Base-by-base conservation (phyloP, 2,888 invertebrate genomes). In the Elaeidobius kamerunicus region DNA sequence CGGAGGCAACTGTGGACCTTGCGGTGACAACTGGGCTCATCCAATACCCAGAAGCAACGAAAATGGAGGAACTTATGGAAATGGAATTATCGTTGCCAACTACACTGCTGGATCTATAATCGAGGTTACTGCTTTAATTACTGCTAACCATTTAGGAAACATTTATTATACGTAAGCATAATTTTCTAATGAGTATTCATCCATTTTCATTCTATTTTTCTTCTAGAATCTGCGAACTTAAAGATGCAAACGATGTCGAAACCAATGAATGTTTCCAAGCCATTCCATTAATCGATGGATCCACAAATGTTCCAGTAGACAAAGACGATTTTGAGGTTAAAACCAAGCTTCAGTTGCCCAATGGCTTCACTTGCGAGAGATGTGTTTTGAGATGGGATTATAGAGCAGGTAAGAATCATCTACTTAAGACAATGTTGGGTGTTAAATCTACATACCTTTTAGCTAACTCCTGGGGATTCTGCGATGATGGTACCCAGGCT, bases 351-450 rank as follows among this genome's bases (percentile, higher is more conserved):
- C 58, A 60, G 18, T 66, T 78, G 9, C 78, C 78, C 0, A 27
- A 61, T 9, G 64, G 64, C 17, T 49, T 77, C 7, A 68, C 60
- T 2, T 78, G 78, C 61, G 59, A 74, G 0, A 70, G 73, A 44
- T 78, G 78, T 53, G 76, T 77, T 2, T 59, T 79, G 1, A 71
- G 78, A 52, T 79, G 78, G 56, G 49, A 56, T 18, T 56, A 56
- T 36, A 30, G 28, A 5, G 39, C 56, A 30, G 56, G 55, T 52
- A 42, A 41, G 36, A n/a, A n/a, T n/a, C n/a, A n/a, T n/a, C n/a
- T n/a, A n/a, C n/a, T n/a, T n/a, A n/a, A n/a, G n/a, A n/a, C n/a
- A n/a, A n/a, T n/a, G n/a, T n/a, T n/a, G n/a, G n/a, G n/a, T n/a
- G n/a, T n/a, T n/a, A n/a, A n/a, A n/a, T n/a, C n/a, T 19, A n/a